Evolutionary conservation across 2,888 invertebrate genomes (phyloP), one percentile per base, ranked within the genome.

Genomic region (Brachypterus glaber): DNA sequence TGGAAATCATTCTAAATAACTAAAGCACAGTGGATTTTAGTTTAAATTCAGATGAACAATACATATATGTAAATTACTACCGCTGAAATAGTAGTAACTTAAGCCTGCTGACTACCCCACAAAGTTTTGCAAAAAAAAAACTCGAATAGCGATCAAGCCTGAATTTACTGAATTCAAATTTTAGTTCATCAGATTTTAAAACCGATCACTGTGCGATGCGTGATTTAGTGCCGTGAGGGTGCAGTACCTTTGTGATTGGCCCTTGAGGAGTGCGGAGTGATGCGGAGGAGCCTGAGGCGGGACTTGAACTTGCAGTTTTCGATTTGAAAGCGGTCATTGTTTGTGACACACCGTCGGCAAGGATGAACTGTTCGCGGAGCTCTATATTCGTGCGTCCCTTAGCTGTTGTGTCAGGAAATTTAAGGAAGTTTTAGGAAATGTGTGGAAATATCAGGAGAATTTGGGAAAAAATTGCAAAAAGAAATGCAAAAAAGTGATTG

Each of bases 321-420:
- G 95, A 83, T 73, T 87, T 87, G 81, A 98, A 98, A 62, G 92
- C 90, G 62, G 93, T 86, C 95, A 98, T 96, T 66, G 90, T 89
- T 77, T 98, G 97, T 66, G 92, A 90, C 55, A 93, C 93, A 66
- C 97, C 96, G 68, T 93, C 89, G 59, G 97, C 95, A 76, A 97
- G 77, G 69, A 95, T 91, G 77, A 97, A 97, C 76, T 95, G 91
- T 73, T 97, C 97, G 66, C 97, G 82, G 66, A 98, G 82, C 77
- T 97, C 96, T 75, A 96, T 89, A 80, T 98, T 98, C 71, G 96
- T 96, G 74, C 97, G 88, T 76, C 97, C 97, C 78, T 96, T 95
- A 76, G 96, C 96, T 96, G 72, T 54, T 45, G 40, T 14, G 35
- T 27, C 14, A 14, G n/a, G n/a, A n/a, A n/a, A n/a, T 2, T 12